Evolutionary conservation across 2,797 vertebrate genomes (phyloP).

Genomic region (Thamnophis elegans): DNA sequence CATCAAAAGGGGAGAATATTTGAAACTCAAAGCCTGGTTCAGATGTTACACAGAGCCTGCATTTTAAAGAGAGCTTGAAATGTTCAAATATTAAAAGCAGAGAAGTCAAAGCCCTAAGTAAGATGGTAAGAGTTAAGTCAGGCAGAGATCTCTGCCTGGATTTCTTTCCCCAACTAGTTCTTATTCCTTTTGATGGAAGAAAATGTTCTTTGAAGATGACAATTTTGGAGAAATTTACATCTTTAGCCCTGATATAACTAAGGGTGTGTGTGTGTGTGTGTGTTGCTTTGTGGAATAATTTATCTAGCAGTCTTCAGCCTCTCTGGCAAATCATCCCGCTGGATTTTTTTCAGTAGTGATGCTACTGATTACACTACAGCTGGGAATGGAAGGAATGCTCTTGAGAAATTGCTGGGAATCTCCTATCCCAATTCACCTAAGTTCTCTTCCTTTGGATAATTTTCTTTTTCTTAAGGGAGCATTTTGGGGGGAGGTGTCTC

Average conservation of each 20-base stretch:
- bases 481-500: background rate
- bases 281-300: background rate
- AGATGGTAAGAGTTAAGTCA: background rate
- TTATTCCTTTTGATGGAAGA: background rate
- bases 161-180: background rate
- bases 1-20: background rate
- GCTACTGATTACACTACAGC: background rate
- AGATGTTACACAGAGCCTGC: background rate
- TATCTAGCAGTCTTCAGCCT: background rate
- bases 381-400: background rate
- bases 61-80: background rate
- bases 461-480: background rate
- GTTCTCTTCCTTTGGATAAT: background rate
- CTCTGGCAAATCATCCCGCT: background rate
- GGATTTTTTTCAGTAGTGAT: background rate
- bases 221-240: background rate
- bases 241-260: background rate
- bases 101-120: background rate
- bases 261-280: background rate
- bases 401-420: background rate
- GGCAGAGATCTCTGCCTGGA: background rate
- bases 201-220: background rate
- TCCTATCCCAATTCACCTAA: background rate
- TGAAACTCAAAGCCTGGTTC: background rate
- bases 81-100: background rate